Evolutionary conservation across 2,888 invertebrate genomes (phyloP).

Genomic region (Labia minor): DNA sequence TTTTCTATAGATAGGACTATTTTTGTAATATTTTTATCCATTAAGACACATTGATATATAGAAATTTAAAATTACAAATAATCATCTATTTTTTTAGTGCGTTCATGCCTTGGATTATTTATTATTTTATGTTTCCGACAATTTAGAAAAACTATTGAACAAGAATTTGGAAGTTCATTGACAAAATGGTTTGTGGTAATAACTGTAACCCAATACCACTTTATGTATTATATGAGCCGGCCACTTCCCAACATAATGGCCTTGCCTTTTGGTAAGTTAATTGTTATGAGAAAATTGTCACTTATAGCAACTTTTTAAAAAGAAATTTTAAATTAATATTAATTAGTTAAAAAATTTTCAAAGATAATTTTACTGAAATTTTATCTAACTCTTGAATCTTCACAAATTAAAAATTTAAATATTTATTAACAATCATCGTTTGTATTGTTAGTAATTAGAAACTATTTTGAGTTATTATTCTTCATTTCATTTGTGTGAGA

Average conservation of each 20-base stretch:
- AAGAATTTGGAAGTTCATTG: conserved; percentile 66
- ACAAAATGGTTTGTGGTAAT: conserved; percentile 72
- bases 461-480: conserved; percentile 18
- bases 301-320: too few species aligned
- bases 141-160: conserved; percentile 61
- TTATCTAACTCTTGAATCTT: too few species aligned
- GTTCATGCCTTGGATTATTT: conserved; percentile 63
- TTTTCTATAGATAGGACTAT: conserved; percentile 14
- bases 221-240: conserved; percentile 91
- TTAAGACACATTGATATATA: too few species aligned
- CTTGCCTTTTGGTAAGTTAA: conserved; percentile 67
- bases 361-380: too few species aligned
- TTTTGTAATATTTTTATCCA: too few species aligned
- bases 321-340: too few species aligned
- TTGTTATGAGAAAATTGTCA: neutral
- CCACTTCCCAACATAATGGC: conserved; percentile 93
- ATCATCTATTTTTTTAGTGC: conserved; percentile 68
- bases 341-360: too few species aligned
- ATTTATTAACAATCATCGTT: too few species aligned
- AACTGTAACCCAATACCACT: conserved; percentile 91
- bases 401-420: too few species aligned
- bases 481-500: conserved; percentile 20
- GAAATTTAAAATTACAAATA: too few species aligned
- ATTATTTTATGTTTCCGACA: conserved; percentile 65
- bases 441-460: conserved; percentile 21